Conservation (phyloP, 2,113 vertebrate species). For the Gorsachius goisagi region DNA sequence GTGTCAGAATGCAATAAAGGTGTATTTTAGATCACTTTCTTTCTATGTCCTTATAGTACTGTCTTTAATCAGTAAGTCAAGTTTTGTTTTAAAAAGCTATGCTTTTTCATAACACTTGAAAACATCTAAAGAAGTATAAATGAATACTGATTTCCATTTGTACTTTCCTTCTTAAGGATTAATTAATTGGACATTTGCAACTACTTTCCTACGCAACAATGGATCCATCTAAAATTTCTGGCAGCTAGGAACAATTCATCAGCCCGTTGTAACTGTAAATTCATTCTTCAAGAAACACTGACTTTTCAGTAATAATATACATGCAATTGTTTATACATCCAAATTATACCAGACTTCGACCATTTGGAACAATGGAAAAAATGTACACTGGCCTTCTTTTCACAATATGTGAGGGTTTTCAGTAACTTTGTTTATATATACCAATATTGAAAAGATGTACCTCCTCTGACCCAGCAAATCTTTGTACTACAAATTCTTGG, state of each 20-base stretch:
- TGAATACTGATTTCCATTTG: background rate
- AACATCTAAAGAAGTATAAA: background rate
- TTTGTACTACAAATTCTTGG: background rate
- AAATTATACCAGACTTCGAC: background rate
- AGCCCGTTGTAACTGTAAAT: background rate
- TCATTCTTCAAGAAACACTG: background rate
- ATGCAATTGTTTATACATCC: background rate
- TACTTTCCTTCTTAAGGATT: background rate
- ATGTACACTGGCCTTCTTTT: background rate
- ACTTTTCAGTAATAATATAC: background rate
- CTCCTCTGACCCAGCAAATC: background rate
- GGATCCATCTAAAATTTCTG: background rate
- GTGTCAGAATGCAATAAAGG: background rate
- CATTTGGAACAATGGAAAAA: background rate
- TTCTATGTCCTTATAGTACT: background rate
- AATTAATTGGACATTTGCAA: background rate
- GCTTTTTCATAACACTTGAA: background rate
- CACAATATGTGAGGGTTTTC: background rate
- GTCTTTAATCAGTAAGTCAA: background rate
- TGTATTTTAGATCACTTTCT: background rate
- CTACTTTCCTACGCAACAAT: background rate
- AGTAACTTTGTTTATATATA: background rate
- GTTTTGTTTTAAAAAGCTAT: background rate
- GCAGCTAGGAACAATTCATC: background rate
- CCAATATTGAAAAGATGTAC: background rate